phyloP scores from a whole-genome alignment of 2,888 invertebrate genomes.

The Tupiocoris notatus region DNA sequence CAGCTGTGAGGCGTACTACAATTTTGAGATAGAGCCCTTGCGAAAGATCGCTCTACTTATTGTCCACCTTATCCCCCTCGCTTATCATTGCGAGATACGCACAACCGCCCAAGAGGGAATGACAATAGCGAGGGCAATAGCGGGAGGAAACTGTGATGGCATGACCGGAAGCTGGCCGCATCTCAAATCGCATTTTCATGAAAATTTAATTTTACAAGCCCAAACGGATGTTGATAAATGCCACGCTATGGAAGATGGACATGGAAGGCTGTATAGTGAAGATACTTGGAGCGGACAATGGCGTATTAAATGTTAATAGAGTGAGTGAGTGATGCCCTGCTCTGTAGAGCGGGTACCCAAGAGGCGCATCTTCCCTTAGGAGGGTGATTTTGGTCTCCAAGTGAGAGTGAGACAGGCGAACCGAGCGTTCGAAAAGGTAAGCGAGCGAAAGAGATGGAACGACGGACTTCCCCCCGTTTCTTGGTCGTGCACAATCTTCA shows the following conservation, averaged over 20 bases:
- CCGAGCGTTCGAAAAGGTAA: background rate
- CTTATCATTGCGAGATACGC: background rate
- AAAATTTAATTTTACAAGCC: conserved; percentile 38
- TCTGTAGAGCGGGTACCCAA: background rate
- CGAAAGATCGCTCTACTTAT: no score
- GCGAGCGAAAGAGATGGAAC: background rate
- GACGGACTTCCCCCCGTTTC: background rate
- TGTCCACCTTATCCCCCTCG: background rate
- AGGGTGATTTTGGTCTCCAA: background rate
- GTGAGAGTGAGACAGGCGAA: background rate
- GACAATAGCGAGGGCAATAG: conserved; percentile 33
- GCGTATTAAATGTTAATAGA: conserved; percentile 44
- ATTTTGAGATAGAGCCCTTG: no score
- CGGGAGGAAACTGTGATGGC: conserved; percentile 1
- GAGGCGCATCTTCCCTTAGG: background rate
- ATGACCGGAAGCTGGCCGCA: background rate
- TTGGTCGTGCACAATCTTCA: conserved; percentile 39
- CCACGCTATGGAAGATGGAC: conserved; percentile 32
- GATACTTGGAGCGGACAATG: conserved; percentile 42
- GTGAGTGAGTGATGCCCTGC: conserved; percentile 34
- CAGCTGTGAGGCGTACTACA: no score
- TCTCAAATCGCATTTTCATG: conserved; percentile 19
- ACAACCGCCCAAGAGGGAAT: background rate
- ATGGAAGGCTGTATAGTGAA: background rate
- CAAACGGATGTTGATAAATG: conserved; percentile 38